Evolutionary conservation across 2,888 invertebrate genomes (phyloP), one percentile per base, ranked within the genome.

Genomic region (Phortica magna): DNA sequence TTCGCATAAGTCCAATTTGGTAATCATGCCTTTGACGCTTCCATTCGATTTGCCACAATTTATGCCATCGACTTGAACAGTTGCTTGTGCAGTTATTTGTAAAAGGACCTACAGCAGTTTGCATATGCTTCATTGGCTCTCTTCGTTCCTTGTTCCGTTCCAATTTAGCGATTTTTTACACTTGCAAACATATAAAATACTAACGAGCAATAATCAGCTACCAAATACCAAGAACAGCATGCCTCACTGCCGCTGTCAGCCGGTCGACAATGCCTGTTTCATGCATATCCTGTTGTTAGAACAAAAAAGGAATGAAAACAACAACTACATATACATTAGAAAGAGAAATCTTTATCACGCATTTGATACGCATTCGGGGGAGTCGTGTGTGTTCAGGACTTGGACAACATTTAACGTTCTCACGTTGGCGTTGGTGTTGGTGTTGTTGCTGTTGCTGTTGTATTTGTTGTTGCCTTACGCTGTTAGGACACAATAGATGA

Each of bases 291-390:
- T 80, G 76, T 14, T n/a, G 4, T 2, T 6, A 3, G 0, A 1
- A 19, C 2, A 41, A 41, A 19, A 43, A 41, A 73, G 17, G 5
- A 48, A 4, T 12, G 14, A 48, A n/a, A 48, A 59, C 72, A 72
- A 71, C 19, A 72, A 17, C 22, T 19, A n/a, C 22, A 9, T 6
- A 39, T 12, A 5, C 48, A 2, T 17, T 42, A n/a, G 41, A 42
- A 17, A n/a, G 53, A 64, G 73, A 68, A 81, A 82, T 76, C 81
- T 81, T 84, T 80, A 79, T 42, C 79, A 57, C 67, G 17, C 72
- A 89, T 89, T 89, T 43, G 89, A 80, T 88, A 83, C 89, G 89
- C 89, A 81, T 88, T 88, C 85, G 89, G 84, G 85, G 89, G 86
- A 89, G 89, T 89, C 83, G 64, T 74, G 76, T 74, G 76, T 67